These are phyloP conservation scores for Rhingia rostrata DNA, from an alignment of 2,888 invertebrate genomes.

Conservation along the genomic window DNA sequence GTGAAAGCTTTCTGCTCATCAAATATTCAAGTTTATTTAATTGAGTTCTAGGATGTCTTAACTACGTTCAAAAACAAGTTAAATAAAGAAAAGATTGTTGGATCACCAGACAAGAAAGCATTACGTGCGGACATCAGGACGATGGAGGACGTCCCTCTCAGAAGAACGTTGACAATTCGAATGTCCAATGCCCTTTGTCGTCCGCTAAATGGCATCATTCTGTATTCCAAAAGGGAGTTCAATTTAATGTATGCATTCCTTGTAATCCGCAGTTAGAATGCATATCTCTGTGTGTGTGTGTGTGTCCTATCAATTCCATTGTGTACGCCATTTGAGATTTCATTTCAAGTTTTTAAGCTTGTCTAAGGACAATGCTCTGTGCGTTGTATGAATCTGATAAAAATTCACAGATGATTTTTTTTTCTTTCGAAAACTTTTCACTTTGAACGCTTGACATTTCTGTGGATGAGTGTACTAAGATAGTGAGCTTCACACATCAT, in stretches of 20 bases:
- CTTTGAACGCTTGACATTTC: not conserved
- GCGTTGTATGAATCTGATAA: not conserved
- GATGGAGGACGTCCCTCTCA: not conserved
- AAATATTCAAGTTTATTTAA: not conserved
- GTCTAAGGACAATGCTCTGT: not conserved
- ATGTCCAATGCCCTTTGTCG: constrained; percentile 38
- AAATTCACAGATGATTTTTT: not conserved
- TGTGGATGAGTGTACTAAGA: too few species aligned
- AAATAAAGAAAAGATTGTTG: too few species aligned
- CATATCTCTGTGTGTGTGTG: not conserved
- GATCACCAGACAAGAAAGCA: constrained; percentile 12
- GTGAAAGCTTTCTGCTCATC: too few species aligned
- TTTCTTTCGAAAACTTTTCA: not conserved
- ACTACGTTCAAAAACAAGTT: constrained; percentile 8
- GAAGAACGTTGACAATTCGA: constrained; percentile 13
- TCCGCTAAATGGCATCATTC: constrained; percentile 38
- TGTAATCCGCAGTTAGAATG: constrained; percentile 9
- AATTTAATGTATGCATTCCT: constrained; percentile 32
- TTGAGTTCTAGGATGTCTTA: constrained; percentile 26
- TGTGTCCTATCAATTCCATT: constrained; percentile 16
- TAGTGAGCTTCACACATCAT: too few species aligned
- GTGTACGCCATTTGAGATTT: not conserved
- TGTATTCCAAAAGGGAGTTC: constrained; percentile 32
- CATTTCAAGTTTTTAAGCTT: not conserved
- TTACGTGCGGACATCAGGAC: constrained; percentile 8